Evolutionary conservation across 2,888 invertebrate species (phyloP), one percentile per base, ranked within the genome.

Genomic region (Tolmerus cingulatus): DNA sequence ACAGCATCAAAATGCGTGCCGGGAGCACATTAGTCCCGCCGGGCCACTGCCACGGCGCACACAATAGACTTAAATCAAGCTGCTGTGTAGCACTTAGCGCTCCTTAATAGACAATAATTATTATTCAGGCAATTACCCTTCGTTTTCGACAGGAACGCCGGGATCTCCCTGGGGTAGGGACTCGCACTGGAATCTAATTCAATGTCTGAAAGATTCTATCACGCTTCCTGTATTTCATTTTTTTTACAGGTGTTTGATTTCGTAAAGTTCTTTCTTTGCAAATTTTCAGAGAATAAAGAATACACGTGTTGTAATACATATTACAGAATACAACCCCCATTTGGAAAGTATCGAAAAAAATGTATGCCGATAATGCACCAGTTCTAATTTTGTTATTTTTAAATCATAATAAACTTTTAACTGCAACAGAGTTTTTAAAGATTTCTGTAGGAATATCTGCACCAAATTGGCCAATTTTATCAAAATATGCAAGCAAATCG

Each of bases 1-100:
- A 82, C 82, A 82, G 82, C 57, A 82, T 82, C 82, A n/a, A 66
- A 82, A 82, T 82, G 82, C 82, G 82, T 82, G 55, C 37, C 37
- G 82, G 14, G 23, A 57, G 55, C 37, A 55, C 82, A 82, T 82
- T 57, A 82, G 57, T 82, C 82, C 37, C 34, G 5, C 76, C 34
- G 14, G 82, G 37, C 66, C 23, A 82, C 23, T 19, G 57, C 37
- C 14, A 37, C 46, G 27, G 27, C 12, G 79, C 51, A 34, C 30
- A 79, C 51, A 79, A 79, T 79, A 79, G 79, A 27, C 51, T 37
- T 57, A 82, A 82, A 82, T 82, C 82, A 57, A 57, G 82, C 66
- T 34, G 8, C 82, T 66, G 34, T 66, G 82, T 57, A 82, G 37
- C 82, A 82, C 82, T 82, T 82, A 57, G 57, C 37, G 34, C 82